These are phyloP conservation scores for Cistogaster globosa DNA, from an alignment of 2,888 invertebrate genomes.

Conservation along the genomic window DNA sequence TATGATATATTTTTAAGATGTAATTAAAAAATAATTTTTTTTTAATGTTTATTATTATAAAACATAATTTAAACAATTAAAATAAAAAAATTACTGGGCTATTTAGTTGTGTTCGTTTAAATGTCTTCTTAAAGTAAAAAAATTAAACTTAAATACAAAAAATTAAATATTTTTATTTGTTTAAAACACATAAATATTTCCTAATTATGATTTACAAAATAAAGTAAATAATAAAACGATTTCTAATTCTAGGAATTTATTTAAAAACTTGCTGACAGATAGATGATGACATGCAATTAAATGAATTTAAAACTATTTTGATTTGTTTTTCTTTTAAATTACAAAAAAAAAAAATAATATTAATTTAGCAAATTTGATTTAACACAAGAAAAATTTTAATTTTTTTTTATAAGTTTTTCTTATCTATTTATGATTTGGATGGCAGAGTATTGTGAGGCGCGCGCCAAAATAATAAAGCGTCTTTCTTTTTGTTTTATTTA, in stretches of 20 bases:
- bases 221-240: conserved; percentile 26
- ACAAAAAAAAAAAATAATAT: conserved; percentile 61
- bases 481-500: background rate
- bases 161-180: conserved; percentile 5
- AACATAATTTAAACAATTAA: conserved; percentile 62
- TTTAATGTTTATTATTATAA: conserved; percentile 29
- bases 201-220: background rate
- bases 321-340: conserved; percentile 58
- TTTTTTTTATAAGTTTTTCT: conserved; percentile 31
- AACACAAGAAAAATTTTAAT: conserved; percentile 44
- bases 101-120: conserved; percentile 1
- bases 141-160: conserved; percentile 7
- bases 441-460: conserved; percentile 54
- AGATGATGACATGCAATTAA: conserved; percentile 6
- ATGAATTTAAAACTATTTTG: conserved; percentile 70
- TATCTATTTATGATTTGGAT: conserved; percentile 62
- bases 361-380: conserved; percentile 49
- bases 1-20: background rate
- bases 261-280: conserved; percentile 17
- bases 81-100: conserved; percentile 37
- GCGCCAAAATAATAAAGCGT: background rate
- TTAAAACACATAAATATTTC: background rate
- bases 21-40: background rate
- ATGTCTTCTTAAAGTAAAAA: conserved; percentile 22
- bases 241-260: conserved; percentile 24